A percentile compares a stretch with the other conserved stretches of the same genome.
Conservation (phyloP, 2,797 vertebrate species). For the Pygocentrus nattereri region DNA sequence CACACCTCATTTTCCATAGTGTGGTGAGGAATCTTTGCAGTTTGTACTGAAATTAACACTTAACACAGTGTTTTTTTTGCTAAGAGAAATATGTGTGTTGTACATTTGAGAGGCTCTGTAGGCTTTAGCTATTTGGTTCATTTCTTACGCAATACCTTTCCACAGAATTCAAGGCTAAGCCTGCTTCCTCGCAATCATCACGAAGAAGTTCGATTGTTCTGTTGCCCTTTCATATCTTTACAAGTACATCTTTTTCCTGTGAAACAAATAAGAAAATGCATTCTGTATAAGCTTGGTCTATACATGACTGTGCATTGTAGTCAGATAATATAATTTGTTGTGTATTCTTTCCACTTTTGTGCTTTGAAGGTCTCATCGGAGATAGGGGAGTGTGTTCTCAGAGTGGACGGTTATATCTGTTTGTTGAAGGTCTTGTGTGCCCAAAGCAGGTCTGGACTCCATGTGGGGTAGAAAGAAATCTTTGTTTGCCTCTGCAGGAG, state of each 20-base stretch:
- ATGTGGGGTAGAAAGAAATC: conserved; percentile 42
- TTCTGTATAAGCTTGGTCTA: conserved; percentile 24
- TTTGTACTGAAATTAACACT: conserved; percentile 31
- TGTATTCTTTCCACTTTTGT: conserved; percentile 33
- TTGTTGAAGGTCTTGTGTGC: conserved; percentile 41
- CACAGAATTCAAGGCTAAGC: conserved; percentile 41
- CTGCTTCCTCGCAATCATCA: conserved; percentile 35
- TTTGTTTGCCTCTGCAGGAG: conserved; percentile 52
- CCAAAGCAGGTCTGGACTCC: conserved; percentile 25
- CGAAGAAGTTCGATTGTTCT: conserved; percentile 24
- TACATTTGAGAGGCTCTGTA: conserved; percentile 40
- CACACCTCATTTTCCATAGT: conserved; percentile 30
- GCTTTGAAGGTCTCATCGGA: conserved; percentile 47
- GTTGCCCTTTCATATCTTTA: conserved; percentile 27
- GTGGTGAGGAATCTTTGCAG: conserved; percentile 1
- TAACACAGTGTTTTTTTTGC: conserved; percentile 12
- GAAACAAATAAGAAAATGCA: conserved; percentile 30
- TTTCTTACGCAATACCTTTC: conserved; percentile 37
- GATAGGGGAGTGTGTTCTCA: conserved; percentile 33
- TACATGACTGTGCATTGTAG: conserved; percentile 29
- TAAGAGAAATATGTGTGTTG: conserved; percentile 36
- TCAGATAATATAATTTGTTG: conserved; percentile 44
- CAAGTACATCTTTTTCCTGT: conserved; percentile 35
- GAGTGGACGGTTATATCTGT: conserved; percentile 41
- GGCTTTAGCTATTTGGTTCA: conserved; percentile 36